Base-by-base conservation (phyloP, 2,888 invertebrate species). In the Petrolisthes manimaculis region DNA sequence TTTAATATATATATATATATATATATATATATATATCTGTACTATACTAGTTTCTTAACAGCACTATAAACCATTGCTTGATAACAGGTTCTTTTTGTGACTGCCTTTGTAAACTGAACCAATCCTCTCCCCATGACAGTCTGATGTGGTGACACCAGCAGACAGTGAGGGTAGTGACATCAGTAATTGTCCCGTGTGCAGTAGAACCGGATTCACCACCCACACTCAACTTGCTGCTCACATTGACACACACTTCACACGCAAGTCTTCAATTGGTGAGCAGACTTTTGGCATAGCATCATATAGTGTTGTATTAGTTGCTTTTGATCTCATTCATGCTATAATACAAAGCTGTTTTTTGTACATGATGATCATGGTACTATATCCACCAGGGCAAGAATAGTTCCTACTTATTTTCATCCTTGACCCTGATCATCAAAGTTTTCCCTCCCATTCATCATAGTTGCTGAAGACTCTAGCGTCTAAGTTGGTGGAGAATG, bases 211-310 rank as follows among this genome's bases (percentile, higher is more conserved):
- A 79, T 93, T 92, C 82, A 82, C 80, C 61, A 18, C 92, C 83
- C 91, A 92, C 89, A 93, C 93, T 93, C 95, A 96, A 93, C 93
- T 96, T 93, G 94, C 94, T 83, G 92, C 93, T 55, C 97, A 97
- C 93, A 96, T 97, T 92, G 97, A 97, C 92, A 96, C 96, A 91
- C 97, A 97, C 92, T 97, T 97, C 91, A 93, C 92, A 93, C 93
- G 90, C 93, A 93, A 91, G 92, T 81, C 90, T 71, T 88, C 90
- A 54, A 88, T 88, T 85, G 88, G 88, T 88, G 82, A 74, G 88
- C 18, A 81, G 24, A 74, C 51, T 77, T 18, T 37, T 37, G 37
- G 37, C 37, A 37, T 37, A 37, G 37, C 37, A 37, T 37, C 37
- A 37, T 37, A 37, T 2, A 37, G 37, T 37, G 2, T 37, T 37